Evolutionary conservation across 1,140 invertebrate species (phyloP).

Genomic region (Eriosoma lanigerum): DNA sequence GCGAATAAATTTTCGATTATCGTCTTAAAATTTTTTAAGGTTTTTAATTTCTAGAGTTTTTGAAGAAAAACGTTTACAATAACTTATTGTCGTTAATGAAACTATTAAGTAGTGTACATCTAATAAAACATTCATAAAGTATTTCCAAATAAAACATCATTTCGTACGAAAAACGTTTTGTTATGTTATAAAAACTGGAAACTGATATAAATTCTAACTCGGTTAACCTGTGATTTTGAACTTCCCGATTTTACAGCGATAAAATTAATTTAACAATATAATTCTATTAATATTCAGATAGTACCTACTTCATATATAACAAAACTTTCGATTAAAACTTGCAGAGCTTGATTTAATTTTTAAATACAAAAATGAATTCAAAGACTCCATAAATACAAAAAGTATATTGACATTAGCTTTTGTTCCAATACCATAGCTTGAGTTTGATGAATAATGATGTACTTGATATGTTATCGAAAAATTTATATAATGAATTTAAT

Average conservation of each 20-base stretch:
- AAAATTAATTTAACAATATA: too few relatives aligned
- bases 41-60: too few relatives aligned
- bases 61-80: too few relatives aligned
- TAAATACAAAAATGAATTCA: background rate
- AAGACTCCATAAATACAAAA: background rate
- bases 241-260: background rate
- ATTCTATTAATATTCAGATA: background rate
- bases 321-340: background rate
- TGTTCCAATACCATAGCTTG: background rate
- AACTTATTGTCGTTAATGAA: too few relatives aligned
- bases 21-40: too few relatives aligned
- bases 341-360: background rate
- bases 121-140: background rate
- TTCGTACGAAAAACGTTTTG: background rate
- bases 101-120: background rate
- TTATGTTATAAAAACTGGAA: background rate
- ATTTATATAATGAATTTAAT: too few relatives aligned
- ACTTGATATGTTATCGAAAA: too few relatives aligned
- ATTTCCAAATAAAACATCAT: background rate
- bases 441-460: too few relatives aligned
- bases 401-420: constrained; percentile 1
- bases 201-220: background rate
- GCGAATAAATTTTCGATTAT: too few relatives aligned
- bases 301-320: background rate
- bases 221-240: background rate